phyloP scores from a whole-genome alignment of 1,140 invertebrate species.

The Apocrypta bakeri region DNA sequence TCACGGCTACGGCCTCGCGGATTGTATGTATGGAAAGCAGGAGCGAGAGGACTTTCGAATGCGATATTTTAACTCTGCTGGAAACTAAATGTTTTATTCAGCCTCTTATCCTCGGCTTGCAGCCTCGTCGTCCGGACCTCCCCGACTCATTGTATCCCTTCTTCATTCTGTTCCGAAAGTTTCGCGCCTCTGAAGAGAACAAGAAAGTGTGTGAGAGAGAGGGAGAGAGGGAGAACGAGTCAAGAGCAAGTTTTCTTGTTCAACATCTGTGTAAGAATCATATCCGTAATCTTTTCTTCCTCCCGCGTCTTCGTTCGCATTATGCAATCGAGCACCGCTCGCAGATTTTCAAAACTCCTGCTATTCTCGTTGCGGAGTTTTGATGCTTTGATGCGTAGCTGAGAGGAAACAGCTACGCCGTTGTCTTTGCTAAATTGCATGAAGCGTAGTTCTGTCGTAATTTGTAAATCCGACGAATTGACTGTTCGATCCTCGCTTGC shows the following conservation, averaged over 20 bases:
- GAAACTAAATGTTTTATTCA: constrained; percentile 51
- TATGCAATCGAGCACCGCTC: constrained; percentile 20
- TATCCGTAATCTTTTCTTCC: constrained; percentile 38
- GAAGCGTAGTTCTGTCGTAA: no score
- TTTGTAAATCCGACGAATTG: no score
- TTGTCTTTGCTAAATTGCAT: neutral
- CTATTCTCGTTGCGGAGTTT: neutral
- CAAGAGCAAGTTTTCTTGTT: constrained; percentile 23
- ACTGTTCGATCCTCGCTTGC: no score
- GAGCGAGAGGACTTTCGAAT: constrained; percentile 31
- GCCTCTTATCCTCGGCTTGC: constrained; percentile 36
- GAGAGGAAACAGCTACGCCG: neutral
- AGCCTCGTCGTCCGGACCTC: neutral
- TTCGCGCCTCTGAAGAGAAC: neutral
- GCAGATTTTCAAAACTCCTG: no score
- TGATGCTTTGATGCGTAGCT: neutral
- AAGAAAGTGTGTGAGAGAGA: no score
- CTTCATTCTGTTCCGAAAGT: constrained; percentile 6
- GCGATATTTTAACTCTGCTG: constrained; percentile 39
- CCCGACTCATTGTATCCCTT: constrained; percentile 19
- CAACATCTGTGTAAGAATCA: constrained; percentile 40
- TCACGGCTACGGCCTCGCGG: neutral
- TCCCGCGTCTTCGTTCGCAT: neutral
- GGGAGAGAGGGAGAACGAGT: neutral
- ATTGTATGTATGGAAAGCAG: constrained; percentile 27